Conservation (phyloP, 2,888 invertebrate species). For the Flexamia atlantica region DNA sequence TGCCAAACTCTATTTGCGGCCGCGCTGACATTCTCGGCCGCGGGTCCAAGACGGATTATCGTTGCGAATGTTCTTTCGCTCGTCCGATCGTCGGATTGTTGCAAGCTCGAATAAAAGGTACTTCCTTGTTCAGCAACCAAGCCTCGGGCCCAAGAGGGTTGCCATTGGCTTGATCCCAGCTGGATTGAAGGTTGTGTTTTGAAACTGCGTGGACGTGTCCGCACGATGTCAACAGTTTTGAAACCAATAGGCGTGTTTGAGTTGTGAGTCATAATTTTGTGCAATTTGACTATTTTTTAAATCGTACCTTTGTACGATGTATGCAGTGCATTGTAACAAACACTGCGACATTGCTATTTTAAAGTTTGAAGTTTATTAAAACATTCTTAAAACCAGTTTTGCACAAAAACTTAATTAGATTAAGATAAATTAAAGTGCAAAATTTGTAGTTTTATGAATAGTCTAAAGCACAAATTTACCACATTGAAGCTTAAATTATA, state of each 20-base stretch:
- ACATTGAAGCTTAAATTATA: no score
- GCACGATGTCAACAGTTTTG: background rate
- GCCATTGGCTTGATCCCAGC: slow-evolving; percentile 20
- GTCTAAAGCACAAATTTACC: no score
- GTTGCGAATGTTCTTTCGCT: slow-evolving; percentile 11
- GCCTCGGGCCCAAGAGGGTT: slow-evolving; percentile 21
- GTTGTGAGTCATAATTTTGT: background rate
- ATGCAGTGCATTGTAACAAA: no score
- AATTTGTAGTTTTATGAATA: no score
- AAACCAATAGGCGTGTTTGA: background rate
- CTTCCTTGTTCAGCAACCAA: slow-evolving; percentile 45
- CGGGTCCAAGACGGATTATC: slow-evolving; percentile 15
- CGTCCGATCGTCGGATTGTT: background rate
- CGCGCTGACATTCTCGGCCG: slow-evolving; percentile 48
- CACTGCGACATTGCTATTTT: no score
- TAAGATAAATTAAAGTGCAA: no score
- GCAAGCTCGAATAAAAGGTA: background rate
- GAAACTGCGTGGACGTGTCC: slow-evolving; percentile 32
- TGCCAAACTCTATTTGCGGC: slow-evolving; percentile 47
- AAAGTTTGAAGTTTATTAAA: no score
- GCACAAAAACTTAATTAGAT: no score
- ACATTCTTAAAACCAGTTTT: no score
- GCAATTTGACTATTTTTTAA: background rate
- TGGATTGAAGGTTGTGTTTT: background rate
- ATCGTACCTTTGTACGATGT: no score